Evolutionary conservation across 2,113 vertebrate genomes (phyloP), one percentile per base, ranked within the genome.

Genomic region (Dasyornis broadbenti): DNA sequence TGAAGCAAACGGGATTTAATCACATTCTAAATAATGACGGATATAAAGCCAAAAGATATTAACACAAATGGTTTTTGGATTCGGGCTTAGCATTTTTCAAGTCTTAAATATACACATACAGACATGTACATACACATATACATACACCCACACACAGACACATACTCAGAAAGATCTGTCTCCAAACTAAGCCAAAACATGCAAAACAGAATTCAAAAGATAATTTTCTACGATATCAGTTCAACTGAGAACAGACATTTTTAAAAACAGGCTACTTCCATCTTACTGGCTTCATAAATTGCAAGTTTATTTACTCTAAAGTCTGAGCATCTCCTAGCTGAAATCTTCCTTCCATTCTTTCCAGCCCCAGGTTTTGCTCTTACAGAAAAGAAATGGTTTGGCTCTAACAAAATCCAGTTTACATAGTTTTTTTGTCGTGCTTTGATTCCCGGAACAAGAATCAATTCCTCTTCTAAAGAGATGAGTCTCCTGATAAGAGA

Each of bases 1-100:
- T 19, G 37, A 91, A 79, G 61, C 44, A 89, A 86, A 53, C 65
- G 61, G 82, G 53, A 94, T 92, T 89, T 94, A 89, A 72, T 89
- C 70, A 61, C 14, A 61, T 84, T 85, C 89, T 82, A 94, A 77
- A 89, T 94, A 94, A 93, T 71, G 35, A 86, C 10, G 60, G 60
- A 56, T 95, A 31, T 26, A 94, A 93, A 89, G 86, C 92, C 88
- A 93, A 89, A 86, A 90, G 40, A 89, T 90, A 90, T 92, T 94
- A 94, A 86, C 91, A 75, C n/a, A 3, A 88, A 75, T 59, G 76
- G 24, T 1, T 70, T 78, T 93, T 89, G 79, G 76, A 95, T 86
- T 76, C 9, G 0, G 76, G 71, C 63, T 94, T 52, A 47, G 64
- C 47, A 87, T 91, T 95, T 96, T 96, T 94, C 89, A 85, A 82